Base-by-base conservation (phyloP, 2,113 vertebrate genomes). In the Onychorhynchus coronatus region DNA sequence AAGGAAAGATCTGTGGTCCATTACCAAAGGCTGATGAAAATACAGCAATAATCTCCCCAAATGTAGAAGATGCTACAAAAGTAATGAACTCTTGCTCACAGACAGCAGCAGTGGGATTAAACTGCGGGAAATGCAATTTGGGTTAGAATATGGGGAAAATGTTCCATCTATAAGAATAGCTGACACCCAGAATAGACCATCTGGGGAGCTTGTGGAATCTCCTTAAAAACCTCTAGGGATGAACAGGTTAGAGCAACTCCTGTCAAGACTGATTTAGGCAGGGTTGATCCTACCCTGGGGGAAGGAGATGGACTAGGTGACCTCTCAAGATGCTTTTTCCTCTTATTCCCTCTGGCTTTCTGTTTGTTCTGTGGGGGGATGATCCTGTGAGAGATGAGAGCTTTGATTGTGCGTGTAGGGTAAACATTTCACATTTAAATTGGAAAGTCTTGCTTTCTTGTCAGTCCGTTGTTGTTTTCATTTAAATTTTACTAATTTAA, bases 261-360 rank as follows among this genome's bases (percentile, higher is more conserved):
- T 89, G 91, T 89, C 94, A 89, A 46, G 65, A 89, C 31, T 0
- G 5, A 91, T 96, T 95, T 92, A 65, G 93, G 93, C 44, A 78
- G 91, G 47, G 73, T 44, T 89, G 86, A 52, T 93, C 80, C 80
- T 94, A 6, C 75, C 91, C 76, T 41, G 56, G 65, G 84, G 91
- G 93, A 93, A 95, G 95, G 91, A 95, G 86, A 41, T 72, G 86
- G 93, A 61, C 68, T 30, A 67, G 80, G 86, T 93, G 93, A 96
- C 93, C 80, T 84, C 91, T 71, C 73, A 53, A 50, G 91, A 84
- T 92, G 65, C 56, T 42, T 85, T 81, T 91, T 68, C 41, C 50
- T 67, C 63, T 30, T 7, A 2, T 61, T 59, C 65, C 37, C 46
- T 7, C 14, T 23, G 28, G 44, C 59, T 84, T 77, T n/a, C 0